Base-by-base conservation (phyloP, 2,888 invertebrate genomes). In the Heliconius sara region DNA sequence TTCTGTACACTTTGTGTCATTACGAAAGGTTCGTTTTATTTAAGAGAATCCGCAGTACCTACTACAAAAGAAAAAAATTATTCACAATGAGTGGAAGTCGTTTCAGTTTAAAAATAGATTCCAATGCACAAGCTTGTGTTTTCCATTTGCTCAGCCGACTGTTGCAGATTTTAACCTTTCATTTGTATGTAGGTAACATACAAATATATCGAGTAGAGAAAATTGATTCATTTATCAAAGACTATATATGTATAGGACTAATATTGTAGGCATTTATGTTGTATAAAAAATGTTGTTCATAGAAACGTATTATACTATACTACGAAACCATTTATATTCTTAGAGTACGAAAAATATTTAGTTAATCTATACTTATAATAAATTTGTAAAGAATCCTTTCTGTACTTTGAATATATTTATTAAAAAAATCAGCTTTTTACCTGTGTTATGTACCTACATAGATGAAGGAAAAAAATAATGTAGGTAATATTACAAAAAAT, bases 61-160 rank as follows among this genome's bases (percentile, higher is more conserved):
- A 10, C 10, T 39, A 63, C 30, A 77, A 57, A 75, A 68, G 73
- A 71, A 70, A 76, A 30, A 76, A 72, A 71, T 60, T 27, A 80
- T 67, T 73, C 71, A 68, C 78, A 78, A 78, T 78, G 74, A 76
- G 71, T 78, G 70, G 25, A 76, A 47, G 71, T 74, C 68, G 71
- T 77, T 76, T 52, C 43, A 78, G 67, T 71, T 77, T 79, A 80
- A 80, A 78, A 80, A 80, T 82, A 80, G 77, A 70, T 68, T 77
- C 65, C 68, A 43, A 66, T 80, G 75, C 60, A 78, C 39, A 60
- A 74, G 65, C 67, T 71, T 47, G 74, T 78, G 60, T 71, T 76
- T 76, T 80, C 47, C 77, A 77, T 79, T 80, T 79, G 80, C 71
- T 47, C 80, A 78, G 52, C 77, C 77, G 71, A 80, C 79, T 79